Conservation (phyloP, 2,888 invertebrate genomes). For the Sinohyriopsis cumingii region DNA sequence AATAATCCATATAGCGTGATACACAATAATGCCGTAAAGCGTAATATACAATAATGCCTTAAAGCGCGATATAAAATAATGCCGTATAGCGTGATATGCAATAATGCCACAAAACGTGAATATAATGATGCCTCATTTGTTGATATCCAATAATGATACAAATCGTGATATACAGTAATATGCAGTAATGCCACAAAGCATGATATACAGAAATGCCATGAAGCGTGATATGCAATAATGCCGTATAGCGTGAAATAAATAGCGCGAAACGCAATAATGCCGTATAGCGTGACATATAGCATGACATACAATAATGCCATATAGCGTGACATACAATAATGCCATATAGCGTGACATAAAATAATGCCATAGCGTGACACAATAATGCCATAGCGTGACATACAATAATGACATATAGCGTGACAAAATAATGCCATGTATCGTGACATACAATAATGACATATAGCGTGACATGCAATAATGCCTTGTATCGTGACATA, state of each 20-base stretch:
- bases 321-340: too few species aligned
- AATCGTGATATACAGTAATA: neutral
- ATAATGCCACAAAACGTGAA: neutral
- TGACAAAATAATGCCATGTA: too few species aligned
- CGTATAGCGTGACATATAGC: neutral
- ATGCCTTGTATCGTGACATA: neutral
- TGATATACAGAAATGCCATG: neutral
- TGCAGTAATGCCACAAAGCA: neutral
- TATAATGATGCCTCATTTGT: too few species aligned
- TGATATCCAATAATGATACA: constrained; percentile 45
- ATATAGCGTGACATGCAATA: too few species aligned
- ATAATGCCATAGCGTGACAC: too few species aligned
- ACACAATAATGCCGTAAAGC: too few species aligned
- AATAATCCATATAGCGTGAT: neutral
- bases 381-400: too few species aligned
- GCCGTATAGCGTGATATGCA: neutral
- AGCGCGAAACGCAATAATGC: too few species aligned
- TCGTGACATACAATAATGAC: neutral
- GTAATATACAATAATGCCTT: too few species aligned
- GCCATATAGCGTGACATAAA: too few species aligned
- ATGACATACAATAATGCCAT: neutral
- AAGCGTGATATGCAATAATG: too few species aligned
- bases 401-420: neutral
- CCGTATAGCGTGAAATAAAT: neutral
- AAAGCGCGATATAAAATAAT: constrained; percentile 1